phyloP scores from a whole-genome alignment of 2,797 vertebrate species.

The Sebastolobus alascanus region DNA sequence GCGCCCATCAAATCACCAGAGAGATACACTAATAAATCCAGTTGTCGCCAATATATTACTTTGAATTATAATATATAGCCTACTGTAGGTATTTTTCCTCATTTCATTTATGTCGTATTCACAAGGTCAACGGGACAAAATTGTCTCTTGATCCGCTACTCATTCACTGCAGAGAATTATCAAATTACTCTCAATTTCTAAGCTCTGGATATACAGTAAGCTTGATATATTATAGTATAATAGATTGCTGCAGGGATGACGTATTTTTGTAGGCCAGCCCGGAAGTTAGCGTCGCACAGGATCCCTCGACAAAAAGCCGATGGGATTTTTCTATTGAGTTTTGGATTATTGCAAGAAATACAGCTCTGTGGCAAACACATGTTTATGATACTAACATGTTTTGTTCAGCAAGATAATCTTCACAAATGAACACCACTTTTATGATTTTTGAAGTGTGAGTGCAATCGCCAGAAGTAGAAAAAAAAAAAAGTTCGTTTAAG shows the following conservation, averaged over 20 bases:
- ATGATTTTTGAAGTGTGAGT: too few relatives aligned
- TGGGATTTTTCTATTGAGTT: too few relatives aligned
- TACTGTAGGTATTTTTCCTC: slow-evolving; percentile 1
- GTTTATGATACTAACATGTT: too few relatives aligned
- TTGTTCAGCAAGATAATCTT: too few relatives aligned
- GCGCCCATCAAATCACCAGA: slow-evolving; percentile 50
- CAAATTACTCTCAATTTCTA: slow-evolving; percentile 1
- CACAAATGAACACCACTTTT: too few relatives aligned
- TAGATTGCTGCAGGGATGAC: background rate
- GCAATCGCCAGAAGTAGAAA: too few relatives aligned
- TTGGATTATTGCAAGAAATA: too few relatives aligned
- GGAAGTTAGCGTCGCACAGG: too few relatives aligned
- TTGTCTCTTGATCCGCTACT: background rate
- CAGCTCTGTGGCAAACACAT: too few relatives aligned
- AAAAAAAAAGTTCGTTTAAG: too few relatives aligned
- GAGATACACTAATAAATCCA: slow-evolving; percentile 40
- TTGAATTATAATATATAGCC: background rate
- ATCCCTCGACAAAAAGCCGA: too few relatives aligned
- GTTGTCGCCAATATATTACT: slow-evolving; percentile 16
- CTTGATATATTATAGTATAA: background rate
- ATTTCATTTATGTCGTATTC: slow-evolving; percentile 14
- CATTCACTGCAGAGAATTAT: slow-evolving; percentile 17
- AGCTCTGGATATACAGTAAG: background rate
- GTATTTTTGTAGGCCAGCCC: too few relatives aligned
- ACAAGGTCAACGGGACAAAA: slow-evolving; percentile 34